Conservation (phyloP, 2,113 vertebrate species). For the Pteruthius melanotis region DNA sequence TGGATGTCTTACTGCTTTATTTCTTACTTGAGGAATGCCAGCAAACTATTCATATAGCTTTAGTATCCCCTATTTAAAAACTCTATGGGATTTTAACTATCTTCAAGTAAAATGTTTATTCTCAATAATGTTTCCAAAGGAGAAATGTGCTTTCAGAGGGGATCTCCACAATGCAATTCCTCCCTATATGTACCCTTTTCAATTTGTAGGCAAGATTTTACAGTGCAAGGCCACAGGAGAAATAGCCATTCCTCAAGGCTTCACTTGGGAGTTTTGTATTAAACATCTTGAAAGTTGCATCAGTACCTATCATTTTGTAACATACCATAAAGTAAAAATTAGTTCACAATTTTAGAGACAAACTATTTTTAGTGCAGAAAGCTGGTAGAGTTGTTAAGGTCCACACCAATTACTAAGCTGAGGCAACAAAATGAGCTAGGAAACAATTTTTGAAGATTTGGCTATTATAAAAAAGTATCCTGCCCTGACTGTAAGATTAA, state of each 20-base stretch:
- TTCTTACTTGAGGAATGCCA: background rate
- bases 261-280: background rate
- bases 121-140: background rate
- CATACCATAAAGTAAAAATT: background rate
- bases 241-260: background rate
- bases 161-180: background rate
- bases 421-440: background rate
- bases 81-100: background rate
- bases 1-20: background rate
- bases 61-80: background rate
- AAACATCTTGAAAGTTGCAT: background rate
- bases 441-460: background rate
- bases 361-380: conserved; percentile 15
- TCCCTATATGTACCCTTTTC: background rate
- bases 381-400: background rate
- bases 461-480: background rate
- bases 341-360: background rate
- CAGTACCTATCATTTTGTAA: conserved; percentile 13
- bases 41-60: background rate
- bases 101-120: background rate
- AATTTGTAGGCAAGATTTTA: background rate
- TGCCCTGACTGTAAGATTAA: background rate
- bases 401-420: background rate
- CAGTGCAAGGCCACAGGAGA: background rate
- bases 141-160: background rate